A percentile compares a stretch with the other conserved stretches of the same genome.
phyloP scores from a whole-genome alignment of 2,797 vertebrate genomes.

The Lacerta bilineata region DNA sequence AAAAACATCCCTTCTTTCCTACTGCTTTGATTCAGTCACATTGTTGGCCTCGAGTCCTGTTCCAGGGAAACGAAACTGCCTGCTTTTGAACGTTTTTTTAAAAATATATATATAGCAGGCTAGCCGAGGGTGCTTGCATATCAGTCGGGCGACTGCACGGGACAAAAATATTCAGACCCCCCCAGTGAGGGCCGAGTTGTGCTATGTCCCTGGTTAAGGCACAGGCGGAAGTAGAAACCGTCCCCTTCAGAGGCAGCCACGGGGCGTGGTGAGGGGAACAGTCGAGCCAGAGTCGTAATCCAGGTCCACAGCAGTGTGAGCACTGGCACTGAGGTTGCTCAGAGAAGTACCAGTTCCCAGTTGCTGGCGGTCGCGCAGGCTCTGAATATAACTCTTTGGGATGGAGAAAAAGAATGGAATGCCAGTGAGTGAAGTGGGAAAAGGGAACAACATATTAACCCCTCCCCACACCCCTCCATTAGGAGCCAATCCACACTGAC shows the following conservation, averaged over 20 bases:
- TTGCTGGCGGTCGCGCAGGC: conserved; percentile 85
- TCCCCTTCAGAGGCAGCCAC: conserved; percentile 78
- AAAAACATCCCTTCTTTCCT: conserved; percentile 13
- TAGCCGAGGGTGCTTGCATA: background rate
- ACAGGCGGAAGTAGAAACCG: conserved; percentile 34
- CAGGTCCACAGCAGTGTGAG: conserved; percentile 83
- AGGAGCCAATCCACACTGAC: background rate
- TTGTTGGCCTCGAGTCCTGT: background rate
- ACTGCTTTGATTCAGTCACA: background rate
- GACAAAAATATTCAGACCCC: background rate
- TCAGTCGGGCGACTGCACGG: background rate
- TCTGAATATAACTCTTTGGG: conserved; percentile 89
- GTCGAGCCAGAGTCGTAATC: conserved; percentile 88
- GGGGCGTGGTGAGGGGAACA: conserved; percentile 83
- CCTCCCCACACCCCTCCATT: background rate
- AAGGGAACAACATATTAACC: background rate
- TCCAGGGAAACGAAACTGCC: background rate
- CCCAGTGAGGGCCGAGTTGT: background rate
- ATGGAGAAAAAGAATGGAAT: background rate
- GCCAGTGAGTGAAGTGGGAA: background rate
- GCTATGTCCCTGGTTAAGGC: conserved; percentile 38
- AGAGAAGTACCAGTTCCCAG: conserved; percentile 83
- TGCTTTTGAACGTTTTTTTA: background rate
- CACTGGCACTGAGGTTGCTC: conserved; percentile 82
- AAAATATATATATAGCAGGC: background rate